Conservation (phyloP, 2,797 vertebrate species). For the Rhinogobio ventralis region DNA sequence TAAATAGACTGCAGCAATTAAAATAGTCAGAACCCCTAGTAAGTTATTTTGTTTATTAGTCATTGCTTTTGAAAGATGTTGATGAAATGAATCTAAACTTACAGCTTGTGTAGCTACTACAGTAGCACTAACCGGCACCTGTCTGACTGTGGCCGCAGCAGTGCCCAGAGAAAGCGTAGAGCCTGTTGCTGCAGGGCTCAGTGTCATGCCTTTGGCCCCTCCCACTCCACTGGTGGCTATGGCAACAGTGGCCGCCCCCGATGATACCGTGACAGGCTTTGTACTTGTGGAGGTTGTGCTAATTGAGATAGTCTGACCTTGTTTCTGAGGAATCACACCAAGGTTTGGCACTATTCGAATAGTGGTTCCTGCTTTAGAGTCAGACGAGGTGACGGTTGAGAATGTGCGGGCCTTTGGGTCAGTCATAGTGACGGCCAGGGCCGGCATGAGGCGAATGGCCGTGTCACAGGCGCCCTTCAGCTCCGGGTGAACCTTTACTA, state of each 20-base stretch:
- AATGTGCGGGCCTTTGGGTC: slow-evolving; percentile 90
- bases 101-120: slow-evolving; percentile 92
- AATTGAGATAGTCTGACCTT: slow-evolving; percentile 89
- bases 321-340: slow-evolving; percentile 91
- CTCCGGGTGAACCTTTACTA: slow-evolving; percentile 84
- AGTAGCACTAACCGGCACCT: slow-evolving; percentile 88
- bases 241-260: slow-evolving; percentile 80
- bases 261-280: slow-evolving; percentile 79
- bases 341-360: slow-evolving; percentile 95
- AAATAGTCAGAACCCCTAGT: not conserved
- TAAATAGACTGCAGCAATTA: not conserved
- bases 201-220: slow-evolving; percentile 84
- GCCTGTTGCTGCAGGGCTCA: slow-evolving; percentile 80
- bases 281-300: slow-evolving; percentile 75
- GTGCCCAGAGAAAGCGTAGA: slow-evolving; percentile 85
- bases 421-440: slow-evolving; percentile 86
- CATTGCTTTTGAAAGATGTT: not conserved
- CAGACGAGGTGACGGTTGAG: slow-evolving; percentile 80
- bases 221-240: slow-evolving; percentile 84
- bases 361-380: slow-evolving; percentile 87
- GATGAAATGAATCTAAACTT: slow-evolving; percentile 64
- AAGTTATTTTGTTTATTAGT: not conserved
- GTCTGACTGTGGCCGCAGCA: slow-evolving; percentile 85
- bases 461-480: slow-evolving; percentile 84
- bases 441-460: slow-evolving; percentile 94